These are phyloP conservation scores for Ectemnius lituratus DNA, from an alignment of 2,888 invertebrate genomes.

Conservation along the genomic window DNA sequence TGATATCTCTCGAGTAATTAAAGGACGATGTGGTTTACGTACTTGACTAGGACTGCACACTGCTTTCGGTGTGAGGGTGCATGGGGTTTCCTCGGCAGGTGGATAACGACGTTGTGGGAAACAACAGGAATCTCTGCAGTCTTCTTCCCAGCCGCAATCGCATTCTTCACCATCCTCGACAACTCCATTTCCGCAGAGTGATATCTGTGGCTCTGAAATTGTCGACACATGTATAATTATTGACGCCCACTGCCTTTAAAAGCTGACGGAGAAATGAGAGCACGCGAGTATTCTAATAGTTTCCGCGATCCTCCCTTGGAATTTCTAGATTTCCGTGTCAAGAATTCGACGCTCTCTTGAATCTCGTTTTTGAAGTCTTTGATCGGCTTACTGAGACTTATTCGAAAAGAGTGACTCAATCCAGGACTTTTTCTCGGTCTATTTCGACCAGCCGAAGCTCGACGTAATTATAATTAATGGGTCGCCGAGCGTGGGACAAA, in stretches of 20 bases:
- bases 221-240: neutral
- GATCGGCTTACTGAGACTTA: too few relatives aligned
- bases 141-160: constrained; percentile 99
- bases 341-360: too few relatives aligned
- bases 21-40: constrained; percentile 43
- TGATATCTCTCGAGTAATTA: neutral
- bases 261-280: neutral
- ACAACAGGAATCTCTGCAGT: constrained; percentile 96
- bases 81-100: constrained; percentile 88
- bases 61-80: constrained; percentile 89
- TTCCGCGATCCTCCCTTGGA: neutral
- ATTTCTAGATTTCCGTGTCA: neutral
- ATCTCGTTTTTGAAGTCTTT: too few relatives aligned
- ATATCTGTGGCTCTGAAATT: constrained; percentile 89
- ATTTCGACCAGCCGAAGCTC: too few relatives aligned
- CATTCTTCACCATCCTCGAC: constrained; percentile 98
- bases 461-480: too few relatives aligned
- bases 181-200: constrained; percentile 98
- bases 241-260: neutral
- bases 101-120: constrained; percentile 92
- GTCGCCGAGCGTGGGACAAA: neutral
- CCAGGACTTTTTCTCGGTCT: neutral
- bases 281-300: neutral
- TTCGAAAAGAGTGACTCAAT: too few relatives aligned
- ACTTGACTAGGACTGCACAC: constrained; percentile 91